These are phyloP conservation scores for Gracilinanus agilis DNA, from an alignment of 2,113 vertebrate species.

Conservation along the genomic window DNA sequence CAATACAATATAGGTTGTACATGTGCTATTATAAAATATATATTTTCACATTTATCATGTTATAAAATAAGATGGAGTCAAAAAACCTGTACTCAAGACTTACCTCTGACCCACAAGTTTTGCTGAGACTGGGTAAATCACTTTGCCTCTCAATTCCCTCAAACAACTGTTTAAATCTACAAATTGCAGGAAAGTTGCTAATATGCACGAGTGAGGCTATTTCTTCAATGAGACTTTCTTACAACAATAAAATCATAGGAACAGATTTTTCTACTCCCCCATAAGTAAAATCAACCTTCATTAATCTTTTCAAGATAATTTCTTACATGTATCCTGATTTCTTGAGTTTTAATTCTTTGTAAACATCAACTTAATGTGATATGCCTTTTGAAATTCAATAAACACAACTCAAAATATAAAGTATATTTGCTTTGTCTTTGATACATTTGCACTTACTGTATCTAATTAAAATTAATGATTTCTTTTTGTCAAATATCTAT, in stretches of 20 bases:
- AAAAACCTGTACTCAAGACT: not conserved
- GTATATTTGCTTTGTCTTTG: not conserved
- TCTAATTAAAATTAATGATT: not conserved
- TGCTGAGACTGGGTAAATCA: not conserved
- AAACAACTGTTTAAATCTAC: not conserved
- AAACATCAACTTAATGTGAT: not conserved
- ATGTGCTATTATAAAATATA: too few species aligned
- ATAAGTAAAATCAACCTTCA: not conserved
- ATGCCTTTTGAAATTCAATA: not conserved
- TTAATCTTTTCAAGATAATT: not conserved
- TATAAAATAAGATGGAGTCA: not conserved
- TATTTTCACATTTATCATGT: too few species aligned
- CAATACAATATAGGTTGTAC: too few species aligned
- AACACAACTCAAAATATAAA: not conserved
- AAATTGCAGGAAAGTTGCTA: not conserved
- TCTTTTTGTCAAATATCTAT: not conserved
- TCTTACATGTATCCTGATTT: not conserved
- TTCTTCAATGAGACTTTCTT: not conserved
- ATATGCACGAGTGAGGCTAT: not conserved
- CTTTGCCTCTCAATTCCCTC: not conserved
- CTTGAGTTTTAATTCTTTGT: not conserved
- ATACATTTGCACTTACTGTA: not conserved
- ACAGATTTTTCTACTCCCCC: not conserved
- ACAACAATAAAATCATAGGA: not conserved
- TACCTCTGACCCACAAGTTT: not conserved